phyloP scores from a whole-genome alignment of 2,888 invertebrate genomes.

The Clostera curtula region DNA sequence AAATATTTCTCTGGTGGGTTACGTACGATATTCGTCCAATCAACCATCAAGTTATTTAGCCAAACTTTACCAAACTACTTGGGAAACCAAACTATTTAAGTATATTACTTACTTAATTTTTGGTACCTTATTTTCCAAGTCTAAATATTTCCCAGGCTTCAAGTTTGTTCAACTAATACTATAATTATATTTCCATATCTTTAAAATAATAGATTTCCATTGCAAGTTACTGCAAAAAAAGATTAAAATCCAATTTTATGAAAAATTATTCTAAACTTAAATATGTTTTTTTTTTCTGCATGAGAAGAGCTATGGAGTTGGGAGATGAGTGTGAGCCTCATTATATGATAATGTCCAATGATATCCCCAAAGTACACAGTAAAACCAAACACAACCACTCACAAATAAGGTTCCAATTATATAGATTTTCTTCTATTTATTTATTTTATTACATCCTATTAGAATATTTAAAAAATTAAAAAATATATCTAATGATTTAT shows the following conservation, averaged over 20 bases:
- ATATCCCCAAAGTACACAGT: slow-evolving; percentile 64
- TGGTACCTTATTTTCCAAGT: no score
- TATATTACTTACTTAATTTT: no score
- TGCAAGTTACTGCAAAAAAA: no score
- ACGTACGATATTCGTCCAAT: no score
- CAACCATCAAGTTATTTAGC: no score
- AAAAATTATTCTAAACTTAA: slow-evolving; percentile 4
- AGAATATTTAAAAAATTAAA: slow-evolving; percentile 9
- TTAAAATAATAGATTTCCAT: no score
- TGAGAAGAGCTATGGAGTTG: slow-evolving; percentile 51
- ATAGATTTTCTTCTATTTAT: slow-evolving; percentile 18
- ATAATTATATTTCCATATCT: no score
- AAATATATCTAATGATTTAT: background rate
- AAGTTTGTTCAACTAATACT: no score
- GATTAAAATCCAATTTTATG: slow-evolving; percentile 1
- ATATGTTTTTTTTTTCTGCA: slow-evolving; percentile 20
- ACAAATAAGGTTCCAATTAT: slow-evolving; percentile 53
- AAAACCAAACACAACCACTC: slow-evolving; percentile 65
- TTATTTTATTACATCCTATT: slow-evolving; percentile 11
- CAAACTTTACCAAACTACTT: no score
- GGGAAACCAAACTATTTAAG: no score
- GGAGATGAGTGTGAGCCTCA: slow-evolving; percentile 41
- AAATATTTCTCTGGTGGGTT: no score
- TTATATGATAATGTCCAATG: slow-evolving; percentile 41
- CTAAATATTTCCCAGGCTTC: no score